Base-by-base conservation (phyloP, 2,797 vertebrate genomes). In the Sebastes vulpes region DNA sequence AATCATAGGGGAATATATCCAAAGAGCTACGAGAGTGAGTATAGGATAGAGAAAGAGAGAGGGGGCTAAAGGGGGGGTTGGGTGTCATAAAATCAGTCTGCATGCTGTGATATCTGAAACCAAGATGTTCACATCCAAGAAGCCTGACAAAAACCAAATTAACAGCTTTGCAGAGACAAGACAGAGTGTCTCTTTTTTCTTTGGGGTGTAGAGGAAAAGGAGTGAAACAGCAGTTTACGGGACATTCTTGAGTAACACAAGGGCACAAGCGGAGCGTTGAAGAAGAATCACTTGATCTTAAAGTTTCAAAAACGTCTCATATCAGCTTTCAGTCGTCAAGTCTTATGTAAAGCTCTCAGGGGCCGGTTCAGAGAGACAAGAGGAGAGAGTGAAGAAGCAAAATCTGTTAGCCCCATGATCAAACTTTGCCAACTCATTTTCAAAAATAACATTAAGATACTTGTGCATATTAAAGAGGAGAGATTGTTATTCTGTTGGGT, bases 1-100 rank as follows among this genome's bases (percentile, higher is more conserved):
- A 95, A 94, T 94, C 88, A 93, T 66, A 75, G 80, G 90, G 94
- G 92, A 92, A 91, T 93, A 83, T 91, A 89, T 91, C 91, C 86
- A 93, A 91, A 83, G 85, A 86, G 87, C 61, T 82, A 77, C 28
- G 12, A 64, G 65, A 72, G 67, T 68, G 65, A 52, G 78, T 72
- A 76, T 77, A 70, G 54, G 60, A 80, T 50, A 70, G 69, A 68
- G 59, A 80, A 69, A 59, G 21, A 66, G 69, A 82, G 65, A 50
- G 31, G 32, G 68, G 65, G 42, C 25, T 72, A 74, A 79, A 77
- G 59, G 60, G 16, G 71, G 18, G 20, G 32, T 26, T 20, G 65
- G 61, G 29, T 66, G 77, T 77, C 64, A 72, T 69, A 48, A 84
- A 88, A 81, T 76, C 74, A 63, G 64, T 84, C 46, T 42, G 57